These are phyloP conservation scores for Apteryx owenii DNA, from an alignment of 2,113 vertebrate species.

Conservation along the genomic window DNA sequence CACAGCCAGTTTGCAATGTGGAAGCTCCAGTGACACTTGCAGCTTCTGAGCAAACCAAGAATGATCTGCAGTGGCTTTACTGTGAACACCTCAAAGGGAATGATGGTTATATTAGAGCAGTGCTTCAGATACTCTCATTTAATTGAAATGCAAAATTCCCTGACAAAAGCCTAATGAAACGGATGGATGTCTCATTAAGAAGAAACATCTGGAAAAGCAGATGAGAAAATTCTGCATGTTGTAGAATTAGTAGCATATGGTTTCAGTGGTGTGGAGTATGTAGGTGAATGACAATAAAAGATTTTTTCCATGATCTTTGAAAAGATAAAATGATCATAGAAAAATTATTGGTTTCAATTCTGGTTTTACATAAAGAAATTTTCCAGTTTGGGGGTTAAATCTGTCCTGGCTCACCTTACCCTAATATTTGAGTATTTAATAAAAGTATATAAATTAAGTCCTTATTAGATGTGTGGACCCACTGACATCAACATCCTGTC, in stretches of 20 bases:
- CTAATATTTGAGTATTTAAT: not conserved
- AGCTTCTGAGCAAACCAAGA: not conserved
- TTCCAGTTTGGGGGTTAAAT: not conserved
- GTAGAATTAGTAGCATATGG: not conserved
- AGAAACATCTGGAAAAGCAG: not conserved
- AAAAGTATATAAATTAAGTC: not conserved
- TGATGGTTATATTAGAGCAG: not conserved
- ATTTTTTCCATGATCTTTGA: not conserved
- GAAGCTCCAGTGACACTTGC: not conserved
- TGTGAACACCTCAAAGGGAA: not conserved
- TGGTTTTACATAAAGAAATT: not conserved
- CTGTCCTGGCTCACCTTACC: not conserved
- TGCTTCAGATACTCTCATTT: not conserved
- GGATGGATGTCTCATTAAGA: not conserved
- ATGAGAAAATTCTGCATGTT: not conserved
- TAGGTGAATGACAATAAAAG: not conserved
- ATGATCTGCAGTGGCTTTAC: not conserved
- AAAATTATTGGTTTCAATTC: not conserved
- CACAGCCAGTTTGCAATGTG: not conserved
- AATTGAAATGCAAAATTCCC: not conserved
- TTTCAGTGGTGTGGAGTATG: not conserved
- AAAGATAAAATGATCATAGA: not conserved
- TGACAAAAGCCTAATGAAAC: not conserved
- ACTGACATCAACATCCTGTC: rapidly evolving
- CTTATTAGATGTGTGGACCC: not conserved